A percentile compares a stretch with the other conserved stretches of the same genome.
Conservation (phyloP, 2,797 vertebrate genomes). For the Neosilurus mollespiculum region DNA sequence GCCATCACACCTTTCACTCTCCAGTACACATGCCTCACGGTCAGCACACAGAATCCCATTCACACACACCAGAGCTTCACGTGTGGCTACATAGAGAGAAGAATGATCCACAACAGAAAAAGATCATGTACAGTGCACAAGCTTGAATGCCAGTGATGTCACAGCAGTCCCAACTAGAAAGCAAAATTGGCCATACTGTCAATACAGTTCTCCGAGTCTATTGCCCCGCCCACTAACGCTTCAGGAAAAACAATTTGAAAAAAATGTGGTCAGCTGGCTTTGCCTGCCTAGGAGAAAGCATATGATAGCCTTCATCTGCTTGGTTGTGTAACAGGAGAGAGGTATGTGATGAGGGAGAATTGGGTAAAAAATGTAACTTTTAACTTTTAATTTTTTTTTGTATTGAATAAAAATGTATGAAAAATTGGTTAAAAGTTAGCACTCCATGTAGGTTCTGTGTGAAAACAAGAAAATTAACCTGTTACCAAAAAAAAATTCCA, state of each 20-base stretch:
- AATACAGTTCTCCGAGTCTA: not conserved
- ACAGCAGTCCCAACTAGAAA: not conserved
- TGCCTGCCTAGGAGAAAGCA: not conserved
- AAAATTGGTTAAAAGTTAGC: not conserved
- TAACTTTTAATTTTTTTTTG: no score
- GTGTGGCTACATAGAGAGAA: slow-evolving; percentile 77
- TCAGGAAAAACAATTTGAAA: not conserved
- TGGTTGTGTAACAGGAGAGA: not conserved
- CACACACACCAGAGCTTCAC: slow-evolving; percentile 76
- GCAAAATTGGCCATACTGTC: not conserved
- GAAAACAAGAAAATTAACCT: not conserved
- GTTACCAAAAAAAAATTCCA: not conserved
- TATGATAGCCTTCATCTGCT: not conserved
- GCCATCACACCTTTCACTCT: slow-evolving; percentile 84
- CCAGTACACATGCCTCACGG: slow-evolving; percentile 82
- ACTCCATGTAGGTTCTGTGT: not conserved
- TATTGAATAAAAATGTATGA: not conserved
- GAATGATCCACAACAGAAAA: not conserved
- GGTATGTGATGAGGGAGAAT: not conserved
- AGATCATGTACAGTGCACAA: not conserved
- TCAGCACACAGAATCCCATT: slow-evolving; percentile 84
- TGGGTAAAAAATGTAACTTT: not conserved
- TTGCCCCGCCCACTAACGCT: not conserved
- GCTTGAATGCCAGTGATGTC: not conserved
- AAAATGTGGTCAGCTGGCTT: not conserved